Evolutionary conservation across 2,797 vertebrate genomes (phyloP), one percentile per base, ranked within the genome.

Genomic region (Ptychadena robeensis): DNA sequence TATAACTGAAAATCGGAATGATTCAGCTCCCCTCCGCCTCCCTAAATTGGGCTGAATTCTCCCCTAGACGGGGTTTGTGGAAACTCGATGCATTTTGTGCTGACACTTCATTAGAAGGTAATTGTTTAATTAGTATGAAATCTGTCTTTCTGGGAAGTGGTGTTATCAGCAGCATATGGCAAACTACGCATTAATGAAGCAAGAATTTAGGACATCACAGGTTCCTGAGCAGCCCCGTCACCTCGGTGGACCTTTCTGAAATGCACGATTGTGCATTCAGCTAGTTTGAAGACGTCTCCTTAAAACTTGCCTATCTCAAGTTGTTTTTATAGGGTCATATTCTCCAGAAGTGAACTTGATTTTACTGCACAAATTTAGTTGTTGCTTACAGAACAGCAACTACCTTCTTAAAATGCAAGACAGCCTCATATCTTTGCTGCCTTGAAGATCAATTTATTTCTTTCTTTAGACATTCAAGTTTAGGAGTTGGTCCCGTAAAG

Each of bases 71-170:
- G 69, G 65, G 48, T 75, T 84, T 80, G 77, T 37, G 35, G 82
- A 80, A 48, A 40, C 53, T 70, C 35, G 14, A 84, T 73, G 82
- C 61, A 75, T 74, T 84, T 80, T 84, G 82, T 80, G 82, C 77
- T 84, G 77, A 84, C 82, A 84, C 77, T 80, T 84, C 77, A 84
- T 84, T 84, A 84, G 71, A 69, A 84, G 35, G 71, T 84, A 84
- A 84, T 84, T 84, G 82, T 84, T 84, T 84, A 84, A 84, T 84
- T 84, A 84, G 77, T 79, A 84, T 84, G 65, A 84, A 84, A 84
- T 84, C 77, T 84, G 82, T 84, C 82, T 80, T 84, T 80, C 77
- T 79, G 82, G 82, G 71, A 84, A 69, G 82, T 84, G 59, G 82
- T 64, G 65, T 70, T 84, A 80, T 75, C 77, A 74, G 77, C 82